Percentiles rank a stretch among this genome's conserved stretches.
phyloP scores from a whole-genome alignment of 2,113 vertebrate species.

The Okapia johnstoni region DNA sequence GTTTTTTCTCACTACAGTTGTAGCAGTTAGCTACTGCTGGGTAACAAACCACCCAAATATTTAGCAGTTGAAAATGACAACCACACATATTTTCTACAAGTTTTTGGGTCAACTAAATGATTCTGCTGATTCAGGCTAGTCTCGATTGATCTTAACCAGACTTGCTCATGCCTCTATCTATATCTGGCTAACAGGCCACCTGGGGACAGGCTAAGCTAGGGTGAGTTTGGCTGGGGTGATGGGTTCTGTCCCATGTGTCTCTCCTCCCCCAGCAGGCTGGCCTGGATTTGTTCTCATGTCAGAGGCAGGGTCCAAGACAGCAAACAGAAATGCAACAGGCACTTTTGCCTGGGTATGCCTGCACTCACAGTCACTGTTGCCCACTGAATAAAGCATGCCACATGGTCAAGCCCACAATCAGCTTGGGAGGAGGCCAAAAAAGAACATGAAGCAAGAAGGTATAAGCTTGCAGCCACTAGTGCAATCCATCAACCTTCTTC shows the following conservation, averaged over 20 bases:
- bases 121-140: background rate
- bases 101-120: background rate
- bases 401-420: background rate
- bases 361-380: background rate
- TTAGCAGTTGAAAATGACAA: background rate
- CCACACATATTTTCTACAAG: background rate
- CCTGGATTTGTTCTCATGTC: background rate
- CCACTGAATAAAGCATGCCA: background rate
- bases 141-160: background rate
- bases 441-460: background rate
- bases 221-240: background rate
- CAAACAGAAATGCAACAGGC: background rate
- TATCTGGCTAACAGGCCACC: background rate
- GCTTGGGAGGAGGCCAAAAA: background rate
- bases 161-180: background rate
- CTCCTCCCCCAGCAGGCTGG: background rate
- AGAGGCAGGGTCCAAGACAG: background rate
- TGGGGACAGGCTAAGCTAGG: background rate
- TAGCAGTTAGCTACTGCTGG: background rate
- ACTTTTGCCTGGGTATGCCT: background rate
- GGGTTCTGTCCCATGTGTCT: background rate
- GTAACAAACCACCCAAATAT: background rate
- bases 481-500: background rate
- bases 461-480: background rate
- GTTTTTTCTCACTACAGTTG: background rate